Evolutionary conservation across 2,113 vertebrate species (phyloP).

Genomic region (Ploceus nigricollis): DNA sequence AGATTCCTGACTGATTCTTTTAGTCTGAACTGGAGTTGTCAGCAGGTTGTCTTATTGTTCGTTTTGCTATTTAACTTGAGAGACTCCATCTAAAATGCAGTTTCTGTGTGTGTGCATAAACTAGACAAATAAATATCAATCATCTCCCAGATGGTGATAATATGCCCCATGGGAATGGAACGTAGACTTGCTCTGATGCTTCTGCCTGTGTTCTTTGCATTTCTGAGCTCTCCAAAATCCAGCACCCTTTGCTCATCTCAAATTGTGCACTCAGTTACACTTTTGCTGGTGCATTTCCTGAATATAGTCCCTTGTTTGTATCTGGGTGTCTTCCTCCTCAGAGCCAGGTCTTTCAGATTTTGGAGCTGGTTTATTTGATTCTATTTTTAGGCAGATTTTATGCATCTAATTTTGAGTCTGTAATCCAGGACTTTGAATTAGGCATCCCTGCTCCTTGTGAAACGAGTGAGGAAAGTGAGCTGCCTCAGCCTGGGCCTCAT

Average conservation of each 20-base stretch:
- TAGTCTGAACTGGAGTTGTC: conserved; percentile 42
- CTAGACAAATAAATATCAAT: conserved; percentile 49
- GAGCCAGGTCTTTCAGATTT: neutral
- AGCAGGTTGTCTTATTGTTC: conserved; percentile 54
- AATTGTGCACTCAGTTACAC: neutral
- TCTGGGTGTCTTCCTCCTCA: neutral
- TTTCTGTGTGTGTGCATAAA: neutral
- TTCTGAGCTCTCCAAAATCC: neutral
- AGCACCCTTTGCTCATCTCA: neutral
- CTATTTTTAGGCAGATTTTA: neutral
- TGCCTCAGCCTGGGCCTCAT: neutral
- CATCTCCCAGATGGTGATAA: conserved; percentile 49
- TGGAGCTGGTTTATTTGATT: neutral
- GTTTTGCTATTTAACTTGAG: conserved; percentile 28
- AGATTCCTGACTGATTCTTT: conserved; percentile 27
- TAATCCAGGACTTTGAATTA: neutral
- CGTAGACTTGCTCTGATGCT: neutral
- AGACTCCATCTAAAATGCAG: conserved; percentile 17
- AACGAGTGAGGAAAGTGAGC: neutral
- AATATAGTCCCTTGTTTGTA: neutral
- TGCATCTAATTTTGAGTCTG: neutral
- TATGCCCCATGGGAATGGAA: neutral
- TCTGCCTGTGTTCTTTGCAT: neutral
- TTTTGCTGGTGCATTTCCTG: neutral
- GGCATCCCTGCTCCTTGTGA: neutral